phyloP scores from a whole-genome alignment of 2,797 vertebrate genomes.

The Ctenochaetus hawaiiensis region DNA sequence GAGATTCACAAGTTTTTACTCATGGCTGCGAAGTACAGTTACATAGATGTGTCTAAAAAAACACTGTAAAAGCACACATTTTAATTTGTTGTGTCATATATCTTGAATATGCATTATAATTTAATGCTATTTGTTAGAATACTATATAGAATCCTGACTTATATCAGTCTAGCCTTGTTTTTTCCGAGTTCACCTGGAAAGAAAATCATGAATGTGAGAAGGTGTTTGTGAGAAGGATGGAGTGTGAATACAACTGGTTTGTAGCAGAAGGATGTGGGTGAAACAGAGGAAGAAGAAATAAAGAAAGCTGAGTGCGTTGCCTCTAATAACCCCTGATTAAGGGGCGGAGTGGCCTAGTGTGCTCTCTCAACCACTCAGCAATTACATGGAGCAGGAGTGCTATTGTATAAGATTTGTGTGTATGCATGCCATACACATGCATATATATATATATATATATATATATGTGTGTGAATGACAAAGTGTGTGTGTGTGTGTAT shows the following conservation, averaged over 20 bases:
- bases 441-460: slow-evolving; percentile 22
- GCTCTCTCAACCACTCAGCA: slow-evolving; percentile 81
- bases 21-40: neutral
- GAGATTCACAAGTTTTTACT: neutral
- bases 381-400: slow-evolving; percentile 75
- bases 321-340: slow-evolving; percentile 86
- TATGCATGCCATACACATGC: slow-evolving; percentile 7
- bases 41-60: slow-evolving; percentile 7
- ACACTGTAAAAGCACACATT: too few species aligned
- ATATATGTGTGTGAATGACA: slow-evolving; percentile 37
- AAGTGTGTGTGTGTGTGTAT: slow-evolving; percentile 19
- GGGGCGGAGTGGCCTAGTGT: slow-evolving; percentile 74
- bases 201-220: slow-evolving; percentile 40
- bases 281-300: slow-evolving; percentile 58
- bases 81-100: too few species aligned
- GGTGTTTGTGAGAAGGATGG: slow-evolving; percentile 23
- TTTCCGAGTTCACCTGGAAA: neutral
- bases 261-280: slow-evolving; percentile 43
- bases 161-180: slow-evolving; percentile 7
- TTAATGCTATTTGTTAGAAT: neutral
- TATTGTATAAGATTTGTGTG: slow-evolving; percentile 64
- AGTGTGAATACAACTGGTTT: slow-evolving; percentile 33
- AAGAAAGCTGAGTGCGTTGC: slow-evolving; percentile 70
- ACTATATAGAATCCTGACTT: neutral
- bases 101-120: too few species aligned